Conservation (phyloP, 2,888 invertebrate genomes). For the Tineola bisselliella region DNA sequence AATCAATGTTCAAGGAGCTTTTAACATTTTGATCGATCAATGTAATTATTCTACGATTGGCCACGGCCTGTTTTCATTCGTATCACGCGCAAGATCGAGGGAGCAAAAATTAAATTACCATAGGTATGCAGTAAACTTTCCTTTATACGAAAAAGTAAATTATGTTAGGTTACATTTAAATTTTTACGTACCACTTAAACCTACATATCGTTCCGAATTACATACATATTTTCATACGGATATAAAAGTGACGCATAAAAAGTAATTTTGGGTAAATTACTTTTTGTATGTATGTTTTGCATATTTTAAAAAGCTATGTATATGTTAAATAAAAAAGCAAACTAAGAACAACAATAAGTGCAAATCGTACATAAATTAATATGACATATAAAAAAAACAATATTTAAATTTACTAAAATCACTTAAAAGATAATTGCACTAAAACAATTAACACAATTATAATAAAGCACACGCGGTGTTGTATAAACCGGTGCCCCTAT, state of each 20-base stretch:
- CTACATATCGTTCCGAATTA: not conserved
- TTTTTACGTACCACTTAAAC: conserved; percentile 11
- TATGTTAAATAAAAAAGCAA: too few relatives aligned
- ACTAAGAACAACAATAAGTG: too few relatives aligned
- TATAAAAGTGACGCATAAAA: not conserved
- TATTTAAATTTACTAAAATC: not conserved
- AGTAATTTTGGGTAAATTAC: not conserved
- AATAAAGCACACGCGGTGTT: not conserved
- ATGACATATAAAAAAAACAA: not conserved
- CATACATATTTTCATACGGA: not conserved
- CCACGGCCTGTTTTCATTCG: conserved; percentile 5
- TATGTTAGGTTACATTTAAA: conserved; percentile 13
- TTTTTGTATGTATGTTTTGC: not conserved
- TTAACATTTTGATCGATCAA: conserved; percentile 10
- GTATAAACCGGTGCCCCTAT: conserved; percentile 22
- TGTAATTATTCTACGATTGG: conserved; percentile 4
- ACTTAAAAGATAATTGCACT: not conserved
- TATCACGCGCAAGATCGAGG: conserved; percentile 8
- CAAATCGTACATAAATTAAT: too few relatives aligned
- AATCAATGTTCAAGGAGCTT: conserved; percentile 9
- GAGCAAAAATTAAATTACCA: conserved; percentile 13
- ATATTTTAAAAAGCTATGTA: too few relatives aligned
- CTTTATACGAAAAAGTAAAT: conserved; percentile 11
- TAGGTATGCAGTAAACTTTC: conserved; percentile 11
- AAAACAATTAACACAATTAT: not conserved